Base-by-base conservation (phyloP, 2,888 invertebrate genomes). In the Periphyllus acericola region DNA sequence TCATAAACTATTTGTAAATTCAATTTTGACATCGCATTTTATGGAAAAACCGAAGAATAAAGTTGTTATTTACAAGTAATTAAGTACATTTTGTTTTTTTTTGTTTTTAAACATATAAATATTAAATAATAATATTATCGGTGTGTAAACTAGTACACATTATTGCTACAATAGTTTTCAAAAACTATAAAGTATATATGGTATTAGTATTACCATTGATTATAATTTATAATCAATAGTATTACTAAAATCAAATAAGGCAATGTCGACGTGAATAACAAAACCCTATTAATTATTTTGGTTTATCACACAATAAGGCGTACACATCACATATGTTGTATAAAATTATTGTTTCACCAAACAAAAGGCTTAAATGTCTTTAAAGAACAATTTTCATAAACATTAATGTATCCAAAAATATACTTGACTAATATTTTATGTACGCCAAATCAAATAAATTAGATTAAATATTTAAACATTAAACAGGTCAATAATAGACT, bases 371-470 rank as follows among this genome's bases (percentile, higher is more conserved):
- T 46, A 25, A 25, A 52, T 1, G 21, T n/a, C 21, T 55, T 74
- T 21, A 60, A n/a, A 11, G 8, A 83, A 74, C 17, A 55, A 55
- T 74, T 40, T 29, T 60, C n/a, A 21, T 74, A 8, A 72, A 72
- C 72, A 72, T 83, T 55, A 83, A 74, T 83, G 74, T 74, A 83
- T 36, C 74, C 25, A 74, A 83, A 83, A 83, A 83, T 74, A 74
- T 74, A 55, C 25, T 60, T 6, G 60, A 32, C 1, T 0, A 74
- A 55, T 55, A 74, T 29, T 36, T 34, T 82, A 82, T 6, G 46
- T 17, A 55, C 25, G 19, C 3, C 46, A 6, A 71, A 14, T 71
- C 14, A 75, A 36, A 55, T 72, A 72, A n/a, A 74, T 74, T 55
- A 68, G 72, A 83, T 72, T 72, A 55, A 52, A 83, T n/a, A 75